phyloP scores from a whole-genome alignment of 2,113 vertebrate genomes.

The Carollia perspicillata region DNA sequence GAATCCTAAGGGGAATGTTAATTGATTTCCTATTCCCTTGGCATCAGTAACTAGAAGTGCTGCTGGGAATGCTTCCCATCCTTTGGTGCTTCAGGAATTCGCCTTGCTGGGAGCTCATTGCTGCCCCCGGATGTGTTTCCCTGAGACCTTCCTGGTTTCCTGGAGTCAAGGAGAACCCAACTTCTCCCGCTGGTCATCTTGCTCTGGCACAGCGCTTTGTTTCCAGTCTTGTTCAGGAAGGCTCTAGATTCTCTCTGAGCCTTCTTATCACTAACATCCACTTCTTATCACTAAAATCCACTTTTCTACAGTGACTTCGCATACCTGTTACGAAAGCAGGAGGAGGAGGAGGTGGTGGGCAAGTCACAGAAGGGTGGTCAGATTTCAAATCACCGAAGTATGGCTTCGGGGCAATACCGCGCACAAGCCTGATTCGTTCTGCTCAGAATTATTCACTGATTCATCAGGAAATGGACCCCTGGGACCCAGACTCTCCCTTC shows the following conservation, averaged over 20 bases:
- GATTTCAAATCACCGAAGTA: background rate
- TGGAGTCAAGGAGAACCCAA: background rate
- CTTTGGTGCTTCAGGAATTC: slow-evolving; percentile 36
- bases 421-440: background rate
- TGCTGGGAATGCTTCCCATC: background rate
- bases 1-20: background rate
- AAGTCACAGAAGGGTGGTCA: background rate
- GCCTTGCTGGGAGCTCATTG: background rate
- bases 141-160: background rate
- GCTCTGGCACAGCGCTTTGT: background rate
- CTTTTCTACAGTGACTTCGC: background rate
- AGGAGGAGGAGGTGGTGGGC: background rate
- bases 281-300: background rate
- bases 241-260: background rate
- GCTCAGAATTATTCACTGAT: background rate
- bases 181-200: slow-evolving; percentile 29
- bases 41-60: background rate
- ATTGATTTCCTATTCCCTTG: background rate
- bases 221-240: background rate
- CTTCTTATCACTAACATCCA: background rate
- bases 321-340: background rate
- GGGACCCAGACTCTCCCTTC: background rate
- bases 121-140: background rate
- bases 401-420: background rate
- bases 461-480: slow-evolving; percentile 50